These are phyloP conservation scores for Camponotus pennsylvanicus DNA, from an alignment of 1,140 invertebrate species.

Conservation along the genomic window DNA sequence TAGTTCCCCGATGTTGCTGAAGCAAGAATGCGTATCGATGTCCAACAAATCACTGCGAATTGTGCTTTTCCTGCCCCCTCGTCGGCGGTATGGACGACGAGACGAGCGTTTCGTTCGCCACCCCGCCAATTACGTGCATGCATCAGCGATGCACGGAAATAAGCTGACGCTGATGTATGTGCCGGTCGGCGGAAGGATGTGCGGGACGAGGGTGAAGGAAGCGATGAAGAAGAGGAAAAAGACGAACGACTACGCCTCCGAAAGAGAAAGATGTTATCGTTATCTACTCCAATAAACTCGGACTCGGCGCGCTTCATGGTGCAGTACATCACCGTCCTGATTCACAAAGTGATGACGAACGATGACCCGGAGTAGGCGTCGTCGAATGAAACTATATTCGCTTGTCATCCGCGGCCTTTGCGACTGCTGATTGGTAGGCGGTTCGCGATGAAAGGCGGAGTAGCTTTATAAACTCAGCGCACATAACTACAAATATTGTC, in stretches of 20 bases:
- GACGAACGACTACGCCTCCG: slow-evolving; percentile 73
- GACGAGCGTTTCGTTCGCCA: slow-evolving; percentile 61
- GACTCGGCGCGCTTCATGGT: slow-evolving; percentile 73
- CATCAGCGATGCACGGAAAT: slow-evolving; percentile 82
- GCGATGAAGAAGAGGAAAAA: slow-evolving; percentile 41
- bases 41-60: slow-evolving; percentile 42
- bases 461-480: slow-evolving; percentile 41
- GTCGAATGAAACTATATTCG: slow-evolving; percentile 54
- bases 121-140: slow-evolving; percentile 83
- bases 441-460: slow-evolving; percentile 47
- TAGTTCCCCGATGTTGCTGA: background rate
- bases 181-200: slow-evolving; percentile 67
- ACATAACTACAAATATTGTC: background rate
- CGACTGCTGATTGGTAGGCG: slow-evolving; percentile 56
- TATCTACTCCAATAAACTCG: slow-evolving; percentile 83
- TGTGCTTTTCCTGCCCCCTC: slow-evolving; percentile 5
- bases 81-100: slow-evolving; percentile 67
- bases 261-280: slow-evolving; percentile 80
- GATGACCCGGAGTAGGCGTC: slow-evolving; percentile 66
- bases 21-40: slow-evolving; percentile 52
- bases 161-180: slow-evolving; percentile 84
- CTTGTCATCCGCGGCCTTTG: slow-evolving; percentile 45
- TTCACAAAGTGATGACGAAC: slow-evolving; percentile 68
- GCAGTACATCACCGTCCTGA: slow-evolving; percentile 75
- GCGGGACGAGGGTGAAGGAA: slow-evolving; percentile 40